Conservation (phyloP, 2,797 vertebrate species). For the Leptodactylus fallax region DNA sequence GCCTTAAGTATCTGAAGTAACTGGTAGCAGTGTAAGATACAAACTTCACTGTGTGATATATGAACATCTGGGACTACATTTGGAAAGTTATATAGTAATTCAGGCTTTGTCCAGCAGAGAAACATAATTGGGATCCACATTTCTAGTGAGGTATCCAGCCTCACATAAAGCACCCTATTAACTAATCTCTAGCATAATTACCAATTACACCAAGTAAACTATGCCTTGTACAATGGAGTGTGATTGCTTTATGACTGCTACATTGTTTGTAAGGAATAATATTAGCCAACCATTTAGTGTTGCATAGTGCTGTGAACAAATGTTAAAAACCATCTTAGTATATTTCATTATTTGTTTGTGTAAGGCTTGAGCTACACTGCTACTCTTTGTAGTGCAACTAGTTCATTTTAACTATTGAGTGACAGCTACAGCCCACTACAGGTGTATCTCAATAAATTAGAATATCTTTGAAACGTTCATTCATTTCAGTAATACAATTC, state of each 20-base stretch:
- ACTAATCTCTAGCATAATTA: constrained; percentile 31
- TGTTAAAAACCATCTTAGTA: background rate
- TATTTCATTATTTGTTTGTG: too few relatives aligned
- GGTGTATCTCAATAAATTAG: too few relatives aligned
- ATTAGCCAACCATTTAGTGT: background rate
- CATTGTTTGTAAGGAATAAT: constrained; percentile 41
- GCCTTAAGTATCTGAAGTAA: background rate
- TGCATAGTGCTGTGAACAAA: background rate
- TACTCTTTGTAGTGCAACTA: too few relatives aligned
- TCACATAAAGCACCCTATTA: constrained; percentile 49
- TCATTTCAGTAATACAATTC: too few relatives aligned
- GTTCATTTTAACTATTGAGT: too few relatives aligned
- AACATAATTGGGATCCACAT: constrained; percentile 47
- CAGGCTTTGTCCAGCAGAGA: constrained; percentile 46
- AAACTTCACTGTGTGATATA: constrained; percentile 31
- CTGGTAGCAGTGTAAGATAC: background rate
- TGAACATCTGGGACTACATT: constrained; percentile 33
- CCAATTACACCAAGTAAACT: constrained; percentile 40
- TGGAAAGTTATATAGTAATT: constrained; percentile 32
- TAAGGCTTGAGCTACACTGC: too few relatives aligned
- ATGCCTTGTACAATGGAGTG: constrained; percentile 33
- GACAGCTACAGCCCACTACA: too few relatives aligned
- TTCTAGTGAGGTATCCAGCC: constrained; percentile 32
- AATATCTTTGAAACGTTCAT: too few relatives aligned
- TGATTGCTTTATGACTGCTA: constrained; percentile 47